A percentile compares a stretch with the other conserved stretches of the same genome.
phyloP scores from a whole-genome alignment of 2,888 invertebrate species.

The Sinodicranocentrus sp. region DNA sequence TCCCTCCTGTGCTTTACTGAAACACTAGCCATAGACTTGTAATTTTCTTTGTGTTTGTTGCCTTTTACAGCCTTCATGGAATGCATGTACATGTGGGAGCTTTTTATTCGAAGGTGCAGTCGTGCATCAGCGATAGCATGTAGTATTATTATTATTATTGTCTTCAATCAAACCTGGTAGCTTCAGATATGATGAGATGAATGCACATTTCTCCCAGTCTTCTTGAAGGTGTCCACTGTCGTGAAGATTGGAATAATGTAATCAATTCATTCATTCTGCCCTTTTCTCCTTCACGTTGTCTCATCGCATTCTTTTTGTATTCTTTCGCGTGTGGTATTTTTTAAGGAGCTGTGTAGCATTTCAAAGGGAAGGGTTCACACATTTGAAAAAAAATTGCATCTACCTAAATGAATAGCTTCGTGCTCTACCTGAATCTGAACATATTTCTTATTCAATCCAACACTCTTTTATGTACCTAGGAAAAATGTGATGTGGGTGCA shows the following conservation, averaged over 20 bases:
- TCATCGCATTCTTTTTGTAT: neutral
- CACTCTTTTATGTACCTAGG: too few relatives aligned
- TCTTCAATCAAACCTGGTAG: conserved; percentile 22
- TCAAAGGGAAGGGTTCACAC: neutral
- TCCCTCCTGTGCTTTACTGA: conserved; percentile 41
- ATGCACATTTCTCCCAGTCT: conserved; percentile 16
- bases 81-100: neutral
- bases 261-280: conserved; percentile 49
- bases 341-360: neutral
- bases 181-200: conserved; percentile 39
- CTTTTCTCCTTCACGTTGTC: conserved; percentile 14
- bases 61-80: neutral
- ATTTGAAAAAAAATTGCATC: neutral
- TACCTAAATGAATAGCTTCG: neutral
- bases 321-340: neutral
- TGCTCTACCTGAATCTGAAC: neutral
- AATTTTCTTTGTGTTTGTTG: conserved; percentile 25
- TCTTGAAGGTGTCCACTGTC: conserved; percentile 41
- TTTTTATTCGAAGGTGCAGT: conserved; percentile 48
- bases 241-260: conserved; percentile 41
- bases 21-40: conserved; percentile 17
- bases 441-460: too few relatives aligned
- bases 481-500: conserved; percentile 35
- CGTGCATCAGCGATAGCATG: conserved; percentile 54
- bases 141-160: conserved; percentile 28